Conservation (phyloP, 2,797 vertebrate species). For the Sarcoramphus papa region DNA sequence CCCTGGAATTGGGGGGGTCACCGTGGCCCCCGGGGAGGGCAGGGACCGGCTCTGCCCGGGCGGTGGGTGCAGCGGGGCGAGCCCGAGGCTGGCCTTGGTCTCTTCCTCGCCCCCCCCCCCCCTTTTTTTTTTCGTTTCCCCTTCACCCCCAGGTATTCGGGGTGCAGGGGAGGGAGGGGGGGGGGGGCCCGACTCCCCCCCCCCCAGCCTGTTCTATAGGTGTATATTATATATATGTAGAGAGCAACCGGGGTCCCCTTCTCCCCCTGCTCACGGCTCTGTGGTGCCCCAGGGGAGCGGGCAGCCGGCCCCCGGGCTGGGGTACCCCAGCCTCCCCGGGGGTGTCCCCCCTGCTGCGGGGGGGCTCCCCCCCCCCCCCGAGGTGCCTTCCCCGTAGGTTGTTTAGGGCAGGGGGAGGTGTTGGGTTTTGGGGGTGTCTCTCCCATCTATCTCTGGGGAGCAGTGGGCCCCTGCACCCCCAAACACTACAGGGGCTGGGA, state of each 20-base stretch:
- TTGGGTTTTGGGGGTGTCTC: not conserved
- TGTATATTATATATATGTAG: conserved; percentile 37
- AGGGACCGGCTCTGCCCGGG: not conserved
- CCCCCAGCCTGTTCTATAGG: not conserved
- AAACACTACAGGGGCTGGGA: not conserved
- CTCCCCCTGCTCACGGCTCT: not conserved
- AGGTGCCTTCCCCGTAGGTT: conserved; percentile 16
- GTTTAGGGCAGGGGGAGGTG: not conserved
- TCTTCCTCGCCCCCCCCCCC: not conserved
- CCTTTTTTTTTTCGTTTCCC: not conserved
- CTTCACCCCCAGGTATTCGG: not conserved
- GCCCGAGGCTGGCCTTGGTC: conserved; percentile 33
- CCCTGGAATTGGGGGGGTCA: too few relatives aligned
- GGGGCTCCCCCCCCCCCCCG: not conserved
- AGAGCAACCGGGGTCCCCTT: not conserved
- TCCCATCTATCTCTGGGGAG: not conserved
- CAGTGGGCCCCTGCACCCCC: not conserved
- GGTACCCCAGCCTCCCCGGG: not conserved
- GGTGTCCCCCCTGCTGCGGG: fast-evolving
- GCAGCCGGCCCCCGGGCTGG: not conserved
- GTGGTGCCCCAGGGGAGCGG: too few relatives aligned
- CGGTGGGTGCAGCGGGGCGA: not conserved
- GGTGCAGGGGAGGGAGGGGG: too few relatives aligned
- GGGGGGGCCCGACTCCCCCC: not conserved
- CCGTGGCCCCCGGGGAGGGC: not conserved